Base-by-base conservation (phyloP, 2,888 invertebrate species). In the Agrochola lychnidis region DNA sequence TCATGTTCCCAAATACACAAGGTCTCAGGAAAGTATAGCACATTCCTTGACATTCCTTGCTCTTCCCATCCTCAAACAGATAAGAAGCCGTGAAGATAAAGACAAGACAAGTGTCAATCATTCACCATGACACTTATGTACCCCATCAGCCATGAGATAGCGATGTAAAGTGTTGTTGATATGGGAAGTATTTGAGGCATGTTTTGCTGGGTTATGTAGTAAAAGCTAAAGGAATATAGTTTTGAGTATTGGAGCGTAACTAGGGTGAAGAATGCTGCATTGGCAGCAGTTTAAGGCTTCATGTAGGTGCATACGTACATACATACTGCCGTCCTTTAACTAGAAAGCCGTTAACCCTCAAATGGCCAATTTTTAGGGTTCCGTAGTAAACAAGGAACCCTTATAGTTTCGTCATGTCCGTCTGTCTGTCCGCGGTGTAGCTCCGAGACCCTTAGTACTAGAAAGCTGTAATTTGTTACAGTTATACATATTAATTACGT, bases 31-130 rank as follows among this genome's bases (percentile, higher is more conserved):
- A 10, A 10, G 25, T 45, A 61, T 25, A 45, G 30, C 42, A 75
- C 30, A 62, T n/a, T 3, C 74, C 59, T 19, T 14, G 6, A 7
- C 61, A 56, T 64, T 45, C 40, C 69, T 40, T 36, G 53, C 42
- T 71, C 68, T 48, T 51, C 69, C 42, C 70, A 64, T 48, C 70
- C 70, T 59, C 53, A 14, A 1, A 40, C 10, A 69, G 84, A 84
- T 80, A 80, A 83, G 59, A 19, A 45, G n/a, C 36, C 48, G 70
- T 70, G 69, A 70, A 82, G 82, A 85, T 83, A 85, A 81, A 53
- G 63, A 73, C 64, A 40, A 76, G 82, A 82, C 84, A 84, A 51
- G 85, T 77, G 82, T 85, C 82, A 85, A 82, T 83, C 82, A 83
- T 45, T 25, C 16, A 57, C 25, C 51, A 25, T 64, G 82, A 70